Base-by-base conservation (phyloP, 2,888 invertebrate genomes). In the Hypsopygia costalis region DNA sequence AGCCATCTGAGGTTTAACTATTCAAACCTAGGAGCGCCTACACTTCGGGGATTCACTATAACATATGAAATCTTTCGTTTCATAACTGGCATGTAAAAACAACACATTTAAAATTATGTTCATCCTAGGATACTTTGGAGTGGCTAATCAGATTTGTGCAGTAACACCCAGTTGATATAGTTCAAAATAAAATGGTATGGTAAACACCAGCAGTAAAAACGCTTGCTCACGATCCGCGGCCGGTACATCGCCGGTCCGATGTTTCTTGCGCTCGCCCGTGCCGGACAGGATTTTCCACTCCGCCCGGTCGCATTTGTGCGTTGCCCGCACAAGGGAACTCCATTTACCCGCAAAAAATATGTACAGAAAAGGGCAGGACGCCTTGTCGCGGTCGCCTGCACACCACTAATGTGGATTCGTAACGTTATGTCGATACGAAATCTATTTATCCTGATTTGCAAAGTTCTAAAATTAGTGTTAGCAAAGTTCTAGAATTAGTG, bases 281-380 rank as follows among this genome's bases (percentile, higher is more conserved):
- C 60, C 52, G 63, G 67, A 80, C 80, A 78, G 72, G 70, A 65
- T 69, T 81, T 76, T 70, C 69, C 75, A 78, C 79, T 80, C 67
- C 60, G 52, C 52, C 62, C 68, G 66, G 55, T 56, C 69, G 64
- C 69, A 65, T 71, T 77, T 78, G 71, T 70, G 70, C 69, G 67
- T 69, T 55, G 51, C 52, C 48, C 65, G 64, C 78, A 80, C 81
- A 77, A 79, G 75, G 61, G 74, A 80, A 81, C 71, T 81, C 81
- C 74, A 81, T 82, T 82, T 83, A 55, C 59, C 55, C 58, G 63
- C 77, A 82, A 83, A 82, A 81, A 81, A 77, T 66, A 63, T 67
- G 60, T 55, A 63, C 58, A 47, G 58, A 62, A 69, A 68, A 69
- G 66, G 72, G 64, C 61, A 54, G 52, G 57, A 47, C 49, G 52